These are phyloP conservation scores for Eupsittula cactorum DNA, from an alignment of 2,113 vertebrate species.

Conservation along the genomic window DNA sequence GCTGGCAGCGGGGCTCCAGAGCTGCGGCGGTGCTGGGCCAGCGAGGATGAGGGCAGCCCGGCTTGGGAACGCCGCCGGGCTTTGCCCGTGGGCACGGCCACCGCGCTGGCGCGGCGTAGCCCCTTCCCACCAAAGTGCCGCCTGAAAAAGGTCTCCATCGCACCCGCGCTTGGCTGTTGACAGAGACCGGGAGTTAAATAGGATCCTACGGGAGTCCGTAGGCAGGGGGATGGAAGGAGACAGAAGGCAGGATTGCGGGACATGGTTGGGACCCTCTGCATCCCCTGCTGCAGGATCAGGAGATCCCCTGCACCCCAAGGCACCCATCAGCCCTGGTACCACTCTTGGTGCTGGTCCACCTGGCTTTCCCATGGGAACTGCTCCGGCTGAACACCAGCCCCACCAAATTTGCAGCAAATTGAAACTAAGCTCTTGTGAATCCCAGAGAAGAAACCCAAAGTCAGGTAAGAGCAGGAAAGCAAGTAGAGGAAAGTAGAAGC, in stretches of 20 bases:
- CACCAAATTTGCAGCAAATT: background rate
- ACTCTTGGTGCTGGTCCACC: background rate
- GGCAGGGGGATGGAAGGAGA: background rate
- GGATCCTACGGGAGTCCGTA: background rate
- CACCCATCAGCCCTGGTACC: background rate
- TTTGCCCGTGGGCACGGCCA: constrained; percentile 82
- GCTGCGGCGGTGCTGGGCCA: constrained; percentile 76
- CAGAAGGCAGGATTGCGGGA: background rate
- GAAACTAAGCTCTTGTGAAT: background rate
- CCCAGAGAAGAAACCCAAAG: background rate
- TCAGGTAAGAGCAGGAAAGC: background rate
- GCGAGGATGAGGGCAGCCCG: constrained; percentile 78
- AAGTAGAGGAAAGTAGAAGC: background rate
- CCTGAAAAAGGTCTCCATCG: constrained; percentile 89
- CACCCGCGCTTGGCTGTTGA: constrained; percentile 72
- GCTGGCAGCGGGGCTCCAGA: constrained; percentile 64
- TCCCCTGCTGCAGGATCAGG: background rate
- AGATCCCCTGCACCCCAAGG: background rate
- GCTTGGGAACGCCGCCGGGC: constrained; percentile 83
- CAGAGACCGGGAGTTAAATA: constrained; percentile 71
- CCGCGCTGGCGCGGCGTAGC: background rate
- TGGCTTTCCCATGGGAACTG: background rate
- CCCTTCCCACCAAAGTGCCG: constrained; percentile 81
- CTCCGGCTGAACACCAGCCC: background rate
- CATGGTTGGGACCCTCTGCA: background rate